Evolutionary conservation across 2,888 invertebrate species (phyloP), one percentile per base, ranked within the genome.

Genomic region (Ctena decussata): DNA sequence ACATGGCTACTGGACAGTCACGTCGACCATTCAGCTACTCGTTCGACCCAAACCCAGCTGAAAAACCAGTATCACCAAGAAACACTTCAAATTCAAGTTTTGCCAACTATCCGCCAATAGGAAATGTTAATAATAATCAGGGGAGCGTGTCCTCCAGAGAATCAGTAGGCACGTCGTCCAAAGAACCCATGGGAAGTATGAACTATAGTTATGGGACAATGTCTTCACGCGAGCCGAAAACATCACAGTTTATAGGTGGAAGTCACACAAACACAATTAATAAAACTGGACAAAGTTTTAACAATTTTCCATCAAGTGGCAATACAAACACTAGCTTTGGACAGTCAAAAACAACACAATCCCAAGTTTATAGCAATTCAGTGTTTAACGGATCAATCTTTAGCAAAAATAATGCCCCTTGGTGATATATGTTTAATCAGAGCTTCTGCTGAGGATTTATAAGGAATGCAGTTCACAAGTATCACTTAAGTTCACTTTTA

Each of bases 1-100:
- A 49, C 44, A 69, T 75, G 30, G 69, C 46, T 37, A 71, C 18
- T 65, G 41, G 65, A 44, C 71, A 78, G 32, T 44, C 82, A n/a
- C 82, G 79, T 11, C 80, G 89, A 74, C 89, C 89, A 70, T 86
- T 86, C 74, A 89, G 86, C 41, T 89, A 86, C 78, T 75, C 86
- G 1, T 83, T 74, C 41, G 86, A 76, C 0, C 18, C 5, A 65
- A 65, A 65, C 21, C 3, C 57, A n/a, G 11, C 49, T 24, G 76
- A 83, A 30, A 71, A 82, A 71, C 39, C 80, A 18, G 72, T 86
- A 11, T 84, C 88, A 27, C 88, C 88, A 41, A 76, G 86, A 75
- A 79, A 84, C 18, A 46, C 72, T 21, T 84, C 85, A 15, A 77
- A 75, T 60, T 89, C 88, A 24, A 89, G 88, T 71, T 60, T 82